Conservation (phyloP, 2,113 vertebrate genomes). For the Elanoides forficatus region DNA sequence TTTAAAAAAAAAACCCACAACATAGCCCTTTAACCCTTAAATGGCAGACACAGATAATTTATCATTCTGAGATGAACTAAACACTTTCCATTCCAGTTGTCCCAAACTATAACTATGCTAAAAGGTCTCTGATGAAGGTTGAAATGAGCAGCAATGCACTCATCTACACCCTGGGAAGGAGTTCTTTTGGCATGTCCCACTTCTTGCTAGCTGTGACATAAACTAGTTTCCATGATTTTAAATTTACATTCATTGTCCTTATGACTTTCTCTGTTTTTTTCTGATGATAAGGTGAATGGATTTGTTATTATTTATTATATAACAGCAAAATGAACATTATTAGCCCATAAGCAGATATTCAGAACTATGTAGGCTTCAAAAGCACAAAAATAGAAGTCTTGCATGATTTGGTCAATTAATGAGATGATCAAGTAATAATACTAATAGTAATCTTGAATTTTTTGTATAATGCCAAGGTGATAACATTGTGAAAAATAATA, state of each 20-base stretch:
- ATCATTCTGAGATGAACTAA: background rate
- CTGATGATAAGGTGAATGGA: background rate
- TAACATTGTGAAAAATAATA: background rate
- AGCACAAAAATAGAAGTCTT: background rate
- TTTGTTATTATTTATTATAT: background rate
- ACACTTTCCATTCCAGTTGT: background rate
- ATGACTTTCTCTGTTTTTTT: background rate
- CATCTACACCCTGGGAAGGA: background rate
- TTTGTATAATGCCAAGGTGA: background rate
- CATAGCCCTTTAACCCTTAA: background rate
- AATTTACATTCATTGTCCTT: background rate
- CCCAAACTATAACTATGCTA: background rate
- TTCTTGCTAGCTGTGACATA: background rate
- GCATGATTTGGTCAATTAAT: background rate
- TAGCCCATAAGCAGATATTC: background rate
- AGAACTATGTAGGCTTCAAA: background rate
- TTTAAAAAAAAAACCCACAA: background rate
- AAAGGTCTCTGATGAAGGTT: background rate
- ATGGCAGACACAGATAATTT: background rate
- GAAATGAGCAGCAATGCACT: background rate
- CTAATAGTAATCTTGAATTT: background rate
- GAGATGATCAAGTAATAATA: background rate
- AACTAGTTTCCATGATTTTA: background rate
- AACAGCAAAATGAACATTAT: background rate
- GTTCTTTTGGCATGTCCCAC: background rate